Percentiles rank a stretch among this genome's conserved stretches.
These are phyloP conservation scores for Dryoscopus gambensis DNA, from an alignment of 2,113 vertebrate genomes.

Conservation along the genomic window DNA sequence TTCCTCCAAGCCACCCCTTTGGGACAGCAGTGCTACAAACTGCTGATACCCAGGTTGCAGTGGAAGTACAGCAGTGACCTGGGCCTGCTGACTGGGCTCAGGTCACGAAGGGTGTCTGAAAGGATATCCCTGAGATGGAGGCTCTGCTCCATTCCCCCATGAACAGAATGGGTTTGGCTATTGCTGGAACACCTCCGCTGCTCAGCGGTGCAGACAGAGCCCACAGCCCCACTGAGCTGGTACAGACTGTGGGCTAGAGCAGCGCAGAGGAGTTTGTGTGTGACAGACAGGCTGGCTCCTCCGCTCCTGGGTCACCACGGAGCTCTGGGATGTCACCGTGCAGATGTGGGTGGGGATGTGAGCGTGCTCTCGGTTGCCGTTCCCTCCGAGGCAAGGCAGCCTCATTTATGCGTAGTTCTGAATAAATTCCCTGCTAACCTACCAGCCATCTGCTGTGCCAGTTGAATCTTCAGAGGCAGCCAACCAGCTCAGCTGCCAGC, in stretches of 20 bases:
- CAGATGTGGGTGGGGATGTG: not conserved
- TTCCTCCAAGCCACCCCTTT: not conserved
- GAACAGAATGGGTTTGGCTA: not conserved
- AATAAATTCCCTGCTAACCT: constrained; percentile 17
- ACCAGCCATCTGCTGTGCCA: not conserved
- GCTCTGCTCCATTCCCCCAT: not conserved
- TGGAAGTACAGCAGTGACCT: not conserved
- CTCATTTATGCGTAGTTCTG: not conserved
- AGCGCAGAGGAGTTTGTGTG: not conserved
- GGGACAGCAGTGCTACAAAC: not conserved
- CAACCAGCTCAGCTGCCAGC: not conserved
- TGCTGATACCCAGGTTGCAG: not conserved
- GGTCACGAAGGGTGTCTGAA: not conserved
- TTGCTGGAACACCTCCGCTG: not conserved
- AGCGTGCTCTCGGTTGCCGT: not conserved
- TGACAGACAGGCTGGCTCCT: constrained; percentile 29
- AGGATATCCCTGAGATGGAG: not conserved
- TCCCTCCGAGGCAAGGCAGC: not conserved
- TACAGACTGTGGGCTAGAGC: not conserved
- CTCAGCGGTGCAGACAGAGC: not conserved
- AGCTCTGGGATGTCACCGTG: not conserved
- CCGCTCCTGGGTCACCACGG: not conserved
- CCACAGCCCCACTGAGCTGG: not conserved
- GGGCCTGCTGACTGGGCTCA: accelerated
- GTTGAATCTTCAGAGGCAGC: not conserved